These are phyloP conservation scores for Ooceraea biroi DNA, from an alignment of 1,140 invertebrate genomes.

Conservation along the genomic window DNA sequence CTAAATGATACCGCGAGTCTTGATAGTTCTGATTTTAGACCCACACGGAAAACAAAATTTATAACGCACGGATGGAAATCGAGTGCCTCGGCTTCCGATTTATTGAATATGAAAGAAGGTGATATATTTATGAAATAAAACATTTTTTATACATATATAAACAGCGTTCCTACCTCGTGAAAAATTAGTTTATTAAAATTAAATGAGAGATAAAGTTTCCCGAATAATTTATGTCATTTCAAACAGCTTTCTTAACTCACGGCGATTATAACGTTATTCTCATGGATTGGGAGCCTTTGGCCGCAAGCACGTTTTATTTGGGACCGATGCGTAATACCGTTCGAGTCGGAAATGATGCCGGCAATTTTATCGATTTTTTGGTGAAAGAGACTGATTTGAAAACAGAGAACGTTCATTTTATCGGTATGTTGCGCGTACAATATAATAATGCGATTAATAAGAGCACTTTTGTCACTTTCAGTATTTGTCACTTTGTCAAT, in stretches of 20 bases:
- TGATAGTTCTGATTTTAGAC: slow-evolving; percentile 86
- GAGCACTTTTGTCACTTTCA: slow-evolving; percentile 8
- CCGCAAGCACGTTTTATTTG: slow-evolving; percentile 89
- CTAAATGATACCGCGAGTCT: slow-evolving; percentile 79
- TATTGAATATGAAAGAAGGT: slow-evolving; percentile 82
- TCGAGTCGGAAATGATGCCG: slow-evolving; percentile 88
- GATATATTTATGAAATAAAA: slow-evolving; percentile 12
- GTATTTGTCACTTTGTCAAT: slow-evolving; percentile 11
- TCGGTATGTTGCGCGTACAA: slow-evolving; percentile 82
- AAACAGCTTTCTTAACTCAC: slow-evolving; percentile 87
- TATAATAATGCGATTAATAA: slow-evolving; percentile 16
- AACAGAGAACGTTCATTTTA: slow-evolving; percentile 88
- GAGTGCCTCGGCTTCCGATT: slow-evolving; percentile 80
- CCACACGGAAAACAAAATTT: slow-evolving; percentile 88
- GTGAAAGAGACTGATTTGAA: slow-evolving; percentile 85
- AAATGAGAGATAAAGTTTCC: background rate
- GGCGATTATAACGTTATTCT: slow-evolving; percentile 89
- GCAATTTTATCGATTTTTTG: slow-evolving; percentile 88
- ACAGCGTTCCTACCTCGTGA: too few species aligned
- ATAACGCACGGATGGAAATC: slow-evolving; percentile 92
- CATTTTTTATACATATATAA: too few species aligned
- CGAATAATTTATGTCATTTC: slow-evolving; percentile 57
- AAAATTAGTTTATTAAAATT: too few species aligned
- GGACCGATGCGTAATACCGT: slow-evolving; percentile 89
- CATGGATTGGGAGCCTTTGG: slow-evolving; percentile 89